Conservation (phyloP, 2,888 invertebrate species). For the Lysandra bellargus region DNA sequence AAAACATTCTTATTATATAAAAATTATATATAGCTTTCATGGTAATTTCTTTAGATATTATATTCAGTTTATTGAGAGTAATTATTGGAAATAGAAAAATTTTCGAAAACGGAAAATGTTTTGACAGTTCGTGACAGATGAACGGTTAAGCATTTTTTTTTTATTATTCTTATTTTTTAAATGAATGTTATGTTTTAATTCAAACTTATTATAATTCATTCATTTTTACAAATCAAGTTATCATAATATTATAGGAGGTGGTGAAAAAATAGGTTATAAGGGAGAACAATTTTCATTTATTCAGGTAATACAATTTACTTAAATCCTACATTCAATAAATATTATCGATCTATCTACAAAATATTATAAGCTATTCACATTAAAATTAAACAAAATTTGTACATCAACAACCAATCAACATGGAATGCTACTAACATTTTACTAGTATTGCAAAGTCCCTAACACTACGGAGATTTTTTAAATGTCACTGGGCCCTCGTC, state of each 20-base stretch:
- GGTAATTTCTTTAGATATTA: too few species aligned
- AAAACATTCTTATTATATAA: too few species aligned
- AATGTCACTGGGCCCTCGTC: constrained; percentile 25
- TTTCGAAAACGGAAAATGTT: too few species aligned
- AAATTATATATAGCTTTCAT: too few species aligned
- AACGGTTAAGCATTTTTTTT: too few species aligned
- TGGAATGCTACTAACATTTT: constrained; percentile 29
- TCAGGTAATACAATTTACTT: constrained; percentile 24
- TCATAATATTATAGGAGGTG: background rate
- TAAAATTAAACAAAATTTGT: constrained; percentile 23
- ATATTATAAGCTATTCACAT: constrained; percentile 17
- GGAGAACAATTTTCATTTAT: constrained; percentile 23
- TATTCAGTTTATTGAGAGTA: too few species aligned
- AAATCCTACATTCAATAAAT: constrained; percentile 21
- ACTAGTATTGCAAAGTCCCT: constrained; percentile 31
- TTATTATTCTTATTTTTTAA: too few species aligned
- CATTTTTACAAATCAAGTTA: too few species aligned
- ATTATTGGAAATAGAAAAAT: too few species aligned
- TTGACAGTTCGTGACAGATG: too few species aligned
- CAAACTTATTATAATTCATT: background rate
- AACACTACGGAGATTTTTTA: constrained; percentile 31
- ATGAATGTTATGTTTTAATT: too few species aligned
- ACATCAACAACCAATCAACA: constrained; percentile 24
- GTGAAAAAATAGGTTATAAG: background rate
- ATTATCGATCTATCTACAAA: constrained; percentile 27